These are phyloP conservation scores for Heterocephalus glaber DNA, from an alignment of 2,113 vertebrate species.

Conservation along the genomic window DNA sequence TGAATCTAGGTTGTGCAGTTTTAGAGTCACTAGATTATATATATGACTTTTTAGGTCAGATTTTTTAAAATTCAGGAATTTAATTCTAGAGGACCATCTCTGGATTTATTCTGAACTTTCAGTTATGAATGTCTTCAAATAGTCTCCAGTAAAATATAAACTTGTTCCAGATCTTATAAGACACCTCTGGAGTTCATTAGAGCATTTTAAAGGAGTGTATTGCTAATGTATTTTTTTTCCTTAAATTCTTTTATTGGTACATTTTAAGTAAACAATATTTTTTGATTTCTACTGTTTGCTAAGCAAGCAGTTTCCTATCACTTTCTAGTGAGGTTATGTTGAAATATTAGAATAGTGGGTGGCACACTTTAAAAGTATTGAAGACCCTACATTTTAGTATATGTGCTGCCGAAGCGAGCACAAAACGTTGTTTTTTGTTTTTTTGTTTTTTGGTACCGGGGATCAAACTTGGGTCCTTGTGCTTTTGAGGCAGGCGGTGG, in stretches of 20 bases:
- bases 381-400: background rate
- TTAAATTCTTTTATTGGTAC: no score
- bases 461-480: no score
- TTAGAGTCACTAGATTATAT: background rate
- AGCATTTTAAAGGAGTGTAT: background rate
- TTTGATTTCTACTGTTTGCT: background rate
- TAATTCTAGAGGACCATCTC: background rate
- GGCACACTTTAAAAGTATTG: background rate
- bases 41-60: background rate
- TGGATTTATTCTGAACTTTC: slow-evolving; percentile 31
- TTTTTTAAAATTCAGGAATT: background rate
- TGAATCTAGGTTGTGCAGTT: background rate
- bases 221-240: background rate
- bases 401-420: no score
- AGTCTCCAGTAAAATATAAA: background rate
- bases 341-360: background rate
- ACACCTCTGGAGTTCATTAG: background rate
- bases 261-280: no score
- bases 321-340: background rate
- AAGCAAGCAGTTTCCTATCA: background rate
- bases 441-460: no score
- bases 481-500: no score
- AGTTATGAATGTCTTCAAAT: background rate
- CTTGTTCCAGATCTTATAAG: background rate
- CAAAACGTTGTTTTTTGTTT: no score